Conservation (phyloP, 1,140 invertebrate species). For the Bursaphelenchus mucronatus region DNA sequence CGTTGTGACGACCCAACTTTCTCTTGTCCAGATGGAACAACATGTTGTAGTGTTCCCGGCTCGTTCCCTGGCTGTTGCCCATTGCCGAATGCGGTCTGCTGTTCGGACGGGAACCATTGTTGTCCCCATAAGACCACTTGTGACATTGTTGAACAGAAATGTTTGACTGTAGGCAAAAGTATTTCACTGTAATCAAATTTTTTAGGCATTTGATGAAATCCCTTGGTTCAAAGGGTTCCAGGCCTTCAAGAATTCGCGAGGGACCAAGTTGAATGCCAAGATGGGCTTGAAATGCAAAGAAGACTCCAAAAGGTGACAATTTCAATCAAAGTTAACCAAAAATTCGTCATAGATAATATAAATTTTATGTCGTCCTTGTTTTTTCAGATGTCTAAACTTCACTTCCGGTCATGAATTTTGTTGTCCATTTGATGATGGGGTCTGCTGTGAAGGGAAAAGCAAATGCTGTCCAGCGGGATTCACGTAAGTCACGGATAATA, state of each 20-base stretch:
- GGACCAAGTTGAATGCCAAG: constrained; percentile 3
- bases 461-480: constrained; percentile 21
- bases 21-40: no score
- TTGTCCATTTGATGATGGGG: constrained; percentile 18
- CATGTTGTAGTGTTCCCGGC: background rate
- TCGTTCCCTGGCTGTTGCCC: constrained; percentile 62
- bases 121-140: constrained; percentile 58
- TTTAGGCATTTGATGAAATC: constrained; percentile 2
- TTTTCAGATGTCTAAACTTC: constrained; percentile 1
- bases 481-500: background rate
- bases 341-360: background rate
- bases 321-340: background rate
- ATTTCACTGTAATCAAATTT: background rate
- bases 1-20: no score
- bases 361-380: background rate
- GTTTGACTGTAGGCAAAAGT: background rate
- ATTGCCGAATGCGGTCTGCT: constrained; percentile 60
- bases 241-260: background rate
- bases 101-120: constrained; percentile 57
- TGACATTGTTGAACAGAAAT: constrained; percentile 29
- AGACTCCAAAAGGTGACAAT: constrained; percentile 10
- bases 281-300: background rate
- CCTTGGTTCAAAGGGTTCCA: background rate
- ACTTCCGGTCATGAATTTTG: constrained; percentile 1
- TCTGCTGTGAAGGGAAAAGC: constrained; percentile 8